Percentiles rank a stretch among this genome's conserved stretches.
Evolutionary conservation across 2,888 invertebrate genomes (phyloP).

Genomic region (Oscheius sp.): DNA sequence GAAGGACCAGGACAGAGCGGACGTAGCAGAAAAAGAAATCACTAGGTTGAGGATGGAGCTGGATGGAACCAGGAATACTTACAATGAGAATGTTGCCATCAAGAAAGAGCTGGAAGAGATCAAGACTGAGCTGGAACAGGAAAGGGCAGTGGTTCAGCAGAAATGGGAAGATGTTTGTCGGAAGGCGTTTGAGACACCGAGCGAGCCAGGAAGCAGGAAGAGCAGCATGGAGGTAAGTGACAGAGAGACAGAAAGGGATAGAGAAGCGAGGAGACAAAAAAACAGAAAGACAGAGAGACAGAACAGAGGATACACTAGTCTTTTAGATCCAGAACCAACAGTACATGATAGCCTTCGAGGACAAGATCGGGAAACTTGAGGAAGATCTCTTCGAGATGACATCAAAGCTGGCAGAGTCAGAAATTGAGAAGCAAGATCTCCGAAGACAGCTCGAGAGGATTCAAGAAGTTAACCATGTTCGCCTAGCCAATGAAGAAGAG

Average conservation of each 20-base stretch:
- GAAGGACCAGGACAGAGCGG: background rate
- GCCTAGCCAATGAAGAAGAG: background rate
- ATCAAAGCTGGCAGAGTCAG: slow-evolving; percentile 1
- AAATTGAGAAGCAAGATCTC: slow-evolving; percentile 15
- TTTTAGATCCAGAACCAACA: slow-evolving; percentile 48
- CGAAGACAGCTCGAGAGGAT: background rate
- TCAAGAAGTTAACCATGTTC: background rate
- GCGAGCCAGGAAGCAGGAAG: slow-evolving; percentile 37
- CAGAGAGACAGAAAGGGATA: background rate
- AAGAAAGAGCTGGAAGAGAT: slow-evolving; percentile 34
- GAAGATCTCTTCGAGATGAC: slow-evolving; percentile 34
- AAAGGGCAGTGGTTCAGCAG: slow-evolving; percentile 39
- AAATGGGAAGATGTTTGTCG: slow-evolving; percentile 42
- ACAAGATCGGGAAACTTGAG: slow-evolving; percentile 40
- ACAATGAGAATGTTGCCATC: slow-evolving; percentile 35
- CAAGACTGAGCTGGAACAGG: slow-evolving; percentile 39
- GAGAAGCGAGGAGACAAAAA: background rate
- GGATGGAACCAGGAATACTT: slow-evolving; percentile 4
- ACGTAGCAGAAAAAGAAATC: slow-evolving; percentile 1
- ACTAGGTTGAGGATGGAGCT: background rate
- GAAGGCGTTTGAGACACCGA: slow-evolving; percentile 15
- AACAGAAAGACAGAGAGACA: no score
- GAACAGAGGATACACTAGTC: no score
- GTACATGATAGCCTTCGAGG: slow-evolving; percentile 49
- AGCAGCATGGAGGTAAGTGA: slow-evolving; percentile 41